Evolutionary conservation across 1,140 invertebrate genomes (phyloP), one percentile per base, ranked within the genome.

Genomic region (Pseudomyrmex flavicornis): DNA sequence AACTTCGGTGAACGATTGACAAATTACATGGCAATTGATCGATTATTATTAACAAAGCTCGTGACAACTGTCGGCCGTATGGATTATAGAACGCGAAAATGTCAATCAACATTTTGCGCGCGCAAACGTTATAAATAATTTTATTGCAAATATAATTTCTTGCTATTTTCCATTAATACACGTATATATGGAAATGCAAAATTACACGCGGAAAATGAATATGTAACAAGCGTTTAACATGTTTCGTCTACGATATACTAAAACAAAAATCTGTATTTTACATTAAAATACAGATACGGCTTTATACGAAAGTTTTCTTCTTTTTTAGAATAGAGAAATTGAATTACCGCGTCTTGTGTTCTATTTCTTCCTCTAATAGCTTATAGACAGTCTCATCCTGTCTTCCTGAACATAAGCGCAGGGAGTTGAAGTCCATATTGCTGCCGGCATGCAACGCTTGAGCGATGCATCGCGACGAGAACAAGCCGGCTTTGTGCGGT

Each of bases 401-500:
- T 44, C 44, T 69, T 70, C 22, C 35, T 20, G 20, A 35, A 12
- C 22, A 54, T 68, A 59, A 70, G 70, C 76, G 15, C 44, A 35
- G n/a, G 22, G 66, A 35, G 59, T 35, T 35, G 20, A 1, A 70
- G 12, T 48, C 46, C 15, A 59, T 70, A 72, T 72, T 35, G 35
- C 5, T 35, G 35, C 35, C 22, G 62, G 46, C 65, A 50, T 9
- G 66, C 66, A 35, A 8, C 56, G 35, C 35, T 12, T 22, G 66
- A 59, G 22, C 76, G 13, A 59, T 72, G 20, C 59, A 80, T 80
- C 54, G 76, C 12, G 54, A 50, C 68, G 44, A 44, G 22, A 72
- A 80, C 74, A 84, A 75, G 69, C 35, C 82, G 59, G 86, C 86
- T 88, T 84, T 84, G 85, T 59, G 74, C 48, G 20, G 44, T n/a